phyloP scores from a whole-genome alignment of 2,113 vertebrate species.

The Chlorodrepanis virens region DNA sequence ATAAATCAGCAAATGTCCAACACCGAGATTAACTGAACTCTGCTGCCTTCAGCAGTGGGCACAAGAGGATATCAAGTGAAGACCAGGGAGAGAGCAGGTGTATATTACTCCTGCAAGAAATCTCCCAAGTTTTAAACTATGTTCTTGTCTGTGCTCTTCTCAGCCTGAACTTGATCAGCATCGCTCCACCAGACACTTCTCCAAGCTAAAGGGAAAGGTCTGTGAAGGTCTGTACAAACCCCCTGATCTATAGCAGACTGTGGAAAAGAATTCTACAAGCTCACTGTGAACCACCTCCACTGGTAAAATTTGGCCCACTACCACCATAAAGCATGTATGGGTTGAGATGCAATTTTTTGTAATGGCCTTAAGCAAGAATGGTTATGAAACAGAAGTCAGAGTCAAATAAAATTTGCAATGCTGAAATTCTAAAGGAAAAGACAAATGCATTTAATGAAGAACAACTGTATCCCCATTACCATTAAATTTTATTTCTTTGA shows the following conservation, averaged over 20 bases:
- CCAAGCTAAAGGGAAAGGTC: background rate
- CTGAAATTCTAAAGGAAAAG: background rate
- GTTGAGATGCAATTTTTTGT: background rate
- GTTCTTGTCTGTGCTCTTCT: background rate
- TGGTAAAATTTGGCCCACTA: background rate
- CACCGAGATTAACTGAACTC: background rate
- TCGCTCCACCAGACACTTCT: background rate
- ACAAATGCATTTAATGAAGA: background rate
- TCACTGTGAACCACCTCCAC: background rate
- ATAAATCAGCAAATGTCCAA: background rate
- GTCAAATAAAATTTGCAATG: background rate
- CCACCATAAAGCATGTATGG: background rate
- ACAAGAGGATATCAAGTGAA: background rate
- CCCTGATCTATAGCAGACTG: background rate
- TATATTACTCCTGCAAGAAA: background rate
- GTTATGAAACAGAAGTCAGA: background rate
- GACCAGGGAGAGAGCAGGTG: background rate
- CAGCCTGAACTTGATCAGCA: background rate
- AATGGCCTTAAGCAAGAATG: background rate
- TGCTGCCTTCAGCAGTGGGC: background rate
- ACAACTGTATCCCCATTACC: background rate
- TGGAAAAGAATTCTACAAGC: background rate
- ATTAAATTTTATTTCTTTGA: constrained; percentile 4
- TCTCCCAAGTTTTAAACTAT: background rate
- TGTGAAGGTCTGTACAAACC: background rate